Percentiles rank a stretch among this genome's conserved stretches.
These are phyloP conservation scores for Ahaetulla prasina DNA, from an alignment of 2,113 vertebrate species.

Conservation along the genomic window DNA sequence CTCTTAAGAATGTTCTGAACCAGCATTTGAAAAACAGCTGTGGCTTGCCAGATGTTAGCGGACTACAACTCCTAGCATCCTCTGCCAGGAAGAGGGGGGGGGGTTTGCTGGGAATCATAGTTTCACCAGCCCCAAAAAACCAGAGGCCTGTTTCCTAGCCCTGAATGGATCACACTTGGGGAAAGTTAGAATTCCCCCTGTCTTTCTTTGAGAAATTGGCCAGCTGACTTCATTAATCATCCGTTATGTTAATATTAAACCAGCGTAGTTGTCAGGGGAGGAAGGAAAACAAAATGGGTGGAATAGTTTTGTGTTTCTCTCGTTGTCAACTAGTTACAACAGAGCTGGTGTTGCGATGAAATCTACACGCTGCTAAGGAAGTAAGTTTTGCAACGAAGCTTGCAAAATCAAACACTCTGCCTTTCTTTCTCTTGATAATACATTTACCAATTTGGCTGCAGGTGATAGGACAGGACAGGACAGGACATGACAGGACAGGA, in stretches of 20 bases:
- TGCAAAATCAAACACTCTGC: not conserved
- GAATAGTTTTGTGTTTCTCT: not conserved
- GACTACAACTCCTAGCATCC: not conserved
- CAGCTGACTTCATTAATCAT: not conserved
- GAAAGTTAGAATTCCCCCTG: not conserved
- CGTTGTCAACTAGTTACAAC: not conserved
- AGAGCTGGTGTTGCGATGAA: not conserved
- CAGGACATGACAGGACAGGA: no score
- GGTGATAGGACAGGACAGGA: no score
- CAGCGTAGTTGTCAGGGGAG: not conserved
- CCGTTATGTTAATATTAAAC: not conserved
- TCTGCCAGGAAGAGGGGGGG: not conserved
- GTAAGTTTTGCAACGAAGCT: not conserved
- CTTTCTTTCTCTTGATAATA: not conserved
- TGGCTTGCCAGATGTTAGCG: not conserved
- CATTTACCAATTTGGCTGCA: not conserved
- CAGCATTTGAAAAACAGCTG: not conserved
- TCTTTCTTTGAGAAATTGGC: not conserved
- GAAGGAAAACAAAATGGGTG: accelerated
- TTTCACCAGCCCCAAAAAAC: not conserved
- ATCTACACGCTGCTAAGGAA: not conserved
- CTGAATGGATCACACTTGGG: not conserved
- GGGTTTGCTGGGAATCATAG: not conserved
- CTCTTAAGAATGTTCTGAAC: not conserved
- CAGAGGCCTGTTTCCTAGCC: not conserved